Base-by-base conservation (phyloP, 1,140 invertebrate species). In the Nephila pilipes region DNA sequence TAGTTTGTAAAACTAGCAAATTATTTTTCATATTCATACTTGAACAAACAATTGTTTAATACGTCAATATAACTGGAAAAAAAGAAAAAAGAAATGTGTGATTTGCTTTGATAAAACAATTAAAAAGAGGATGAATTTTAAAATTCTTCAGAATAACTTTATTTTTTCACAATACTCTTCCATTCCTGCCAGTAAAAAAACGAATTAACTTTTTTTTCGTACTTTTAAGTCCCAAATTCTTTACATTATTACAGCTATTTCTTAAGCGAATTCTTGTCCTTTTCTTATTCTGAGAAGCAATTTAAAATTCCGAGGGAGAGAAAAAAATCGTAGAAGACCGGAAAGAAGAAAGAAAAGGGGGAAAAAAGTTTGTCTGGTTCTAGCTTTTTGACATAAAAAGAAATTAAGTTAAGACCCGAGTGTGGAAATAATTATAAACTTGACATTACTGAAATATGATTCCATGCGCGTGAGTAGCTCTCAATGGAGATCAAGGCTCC, bases 371-470 rank as follows among this genome's bases (percentile, higher is more conserved):
- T 16, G 69, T 36, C 18, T 36, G 69, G 29, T 16, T 5, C 69
- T n/a, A 2, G 69, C 18, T 75, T 75, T 75, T 36, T 75, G 69
- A 75, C 69, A 75, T 75, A 75, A 75, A 75, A 75, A 75, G 69
- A 75, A 75, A 75, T 75, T 18, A 75, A 75, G 69, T 75, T 75
- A 12, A 29, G 69, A 75, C 32, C 69, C 29, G 69, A 36, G 29
- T 75, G 69, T 75, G 69, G 69, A 75, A 75, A 75, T 75, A 75
- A 75, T 75, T 75, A 75, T 75, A 75, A 75, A 75, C 69, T 75
- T 75, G 69, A 75, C 69, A 75, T 75, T 32, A 75, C 69, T 75
- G 69, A 75, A 75, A 75, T 75, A 75, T 75, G 69, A 75, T 75
- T 75, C 36, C 18, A 75, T 75, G 29, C 69, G 69, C 69, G 4